A percentile compares a stretch with the other conserved stretches of the same genome.
Evolutionary conservation across 1,140 invertebrate species (phyloP).

Genomic region (Heterodera carotae): DNA sequence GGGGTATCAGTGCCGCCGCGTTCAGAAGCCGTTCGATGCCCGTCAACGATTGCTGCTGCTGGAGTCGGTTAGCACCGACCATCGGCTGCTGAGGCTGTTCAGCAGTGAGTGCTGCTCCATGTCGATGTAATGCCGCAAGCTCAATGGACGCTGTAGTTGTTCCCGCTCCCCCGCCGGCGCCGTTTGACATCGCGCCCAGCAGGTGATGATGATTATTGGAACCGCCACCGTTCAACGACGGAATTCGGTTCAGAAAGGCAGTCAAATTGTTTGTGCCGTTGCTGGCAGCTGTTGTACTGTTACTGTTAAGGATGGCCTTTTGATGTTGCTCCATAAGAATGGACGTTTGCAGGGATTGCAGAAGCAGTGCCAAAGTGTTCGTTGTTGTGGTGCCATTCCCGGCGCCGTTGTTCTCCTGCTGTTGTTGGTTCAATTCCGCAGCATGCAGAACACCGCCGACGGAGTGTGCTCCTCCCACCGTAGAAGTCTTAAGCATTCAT

Average conservation of each 20-base stretch:
- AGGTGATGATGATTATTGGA: background rate
- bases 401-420: background rate
- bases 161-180: too few species aligned
- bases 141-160: too few species aligned
- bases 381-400: too few species aligned
- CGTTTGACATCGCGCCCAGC: too few species aligned
- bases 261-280: background rate
- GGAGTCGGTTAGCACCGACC: slow-evolving; percentile 24
- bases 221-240: background rate
- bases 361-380: slow-evolving; percentile 28
- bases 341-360: slow-evolving; percentile 36
- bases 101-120: background rate
- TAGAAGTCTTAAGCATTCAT: background rate
- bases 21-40: slow-evolving; percentile 23
- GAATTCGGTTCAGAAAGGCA: slow-evolving; percentile 4
- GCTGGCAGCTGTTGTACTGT: background rate
- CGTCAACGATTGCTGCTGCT: slow-evolving; percentile 24
- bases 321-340: slow-evolving; percentile 46
- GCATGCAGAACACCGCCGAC: background rate
- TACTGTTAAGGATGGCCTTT: background rate
- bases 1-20: slow-evolving; percentile 19
- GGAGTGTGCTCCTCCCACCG: background rate
- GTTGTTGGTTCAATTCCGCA: background rate
- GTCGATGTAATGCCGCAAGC: background rate
- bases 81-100: slow-evolving; percentile 35